Base-by-base conservation (phyloP, 2,113 vertebrate genomes). In the Sinocyclocheilus grahami region DNA sequence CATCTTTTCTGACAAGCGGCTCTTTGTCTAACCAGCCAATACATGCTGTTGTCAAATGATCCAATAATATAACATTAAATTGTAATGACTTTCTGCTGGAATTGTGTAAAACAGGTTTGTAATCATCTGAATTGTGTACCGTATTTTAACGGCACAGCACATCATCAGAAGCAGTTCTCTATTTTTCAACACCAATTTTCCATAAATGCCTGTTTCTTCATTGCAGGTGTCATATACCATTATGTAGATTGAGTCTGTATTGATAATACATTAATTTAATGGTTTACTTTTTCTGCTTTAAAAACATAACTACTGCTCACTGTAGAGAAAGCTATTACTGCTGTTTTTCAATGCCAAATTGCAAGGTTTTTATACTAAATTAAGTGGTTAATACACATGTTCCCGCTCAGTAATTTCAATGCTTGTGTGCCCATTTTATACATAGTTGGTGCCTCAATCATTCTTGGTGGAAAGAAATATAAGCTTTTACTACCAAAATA, bases 161-260 rank as follows among this genome's bases (percentile, higher is more conserved):
- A 67, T 51, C 63, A 51, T 71, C 48, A 78, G 24, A 55, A 78
- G 51, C 63, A 46, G 55, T 42, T 67, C 33, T 65, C 20, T 42
- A 77, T 10, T 13, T 65, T 79, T 65, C 24, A 84, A 85, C 51
- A 69, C 69, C 72, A 78, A 18, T 9, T 48, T 74, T 30, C 80
- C 88, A 85, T 85, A 91, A 90, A 92, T 84, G 92, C 58, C 55
- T 86, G 14, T 89, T 89, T 84, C 86, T 85, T 92, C 84, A 89
- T 39, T 84, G n/a, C 67, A 86, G 53, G 20, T 85, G 88, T 89
- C 85, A 33, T 27, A 77, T 63, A 81, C 79, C 72, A 90, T 91
- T 90, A 92, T 92, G 90, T 48, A 90, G 90, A 77, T n/a, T 30
- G 24, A 77, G 92, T 92, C 46, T 67, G 81, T 86, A 80, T 80